Evolutionary conservation across 2,797 vertebrate genomes (phyloP).

Genomic region (Choloepus didactylus): DNA sequence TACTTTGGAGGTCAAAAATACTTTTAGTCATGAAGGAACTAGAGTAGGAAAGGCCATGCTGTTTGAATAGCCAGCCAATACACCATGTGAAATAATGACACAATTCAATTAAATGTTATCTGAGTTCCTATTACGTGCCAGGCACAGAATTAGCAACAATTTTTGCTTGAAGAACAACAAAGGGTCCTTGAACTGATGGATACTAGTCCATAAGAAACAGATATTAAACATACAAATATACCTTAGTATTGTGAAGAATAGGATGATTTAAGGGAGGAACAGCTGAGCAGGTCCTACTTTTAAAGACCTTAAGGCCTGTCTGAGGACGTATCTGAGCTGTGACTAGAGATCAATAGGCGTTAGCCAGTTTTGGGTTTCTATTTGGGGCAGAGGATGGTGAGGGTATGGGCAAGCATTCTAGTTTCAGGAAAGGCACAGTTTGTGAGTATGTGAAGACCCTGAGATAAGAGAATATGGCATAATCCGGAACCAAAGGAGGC

Average conservation of each 20-base stretch:
- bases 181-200: not conserved
- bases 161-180: not conserved
- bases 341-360: fast-evolving
- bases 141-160: not conserved
- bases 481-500: not conserved
- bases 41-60: not conserved
- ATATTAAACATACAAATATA: not conserved
- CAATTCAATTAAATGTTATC: not conserved
- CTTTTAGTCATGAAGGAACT: not conserved
- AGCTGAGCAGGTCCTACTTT: not conserved
- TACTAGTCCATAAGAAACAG: not conserved
- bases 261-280: not conserved
- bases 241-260: not conserved
- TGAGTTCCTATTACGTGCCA: not conserved
- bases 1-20: too few relatives aligned
- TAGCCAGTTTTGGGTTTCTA: not conserved
- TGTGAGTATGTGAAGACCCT: not conserved
- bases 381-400: not conserved
- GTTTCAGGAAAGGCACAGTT: not conserved
- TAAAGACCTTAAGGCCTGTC: not conserved
- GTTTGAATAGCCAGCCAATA: not conserved
- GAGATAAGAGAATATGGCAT: not conserved
- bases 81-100: not conserved
- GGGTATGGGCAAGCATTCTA: not conserved
- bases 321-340: not conserved